Evolutionary conservation across 2,113 vertebrate genomes (phyloP).

Genomic region (Physeter macrocephalus): DNA sequence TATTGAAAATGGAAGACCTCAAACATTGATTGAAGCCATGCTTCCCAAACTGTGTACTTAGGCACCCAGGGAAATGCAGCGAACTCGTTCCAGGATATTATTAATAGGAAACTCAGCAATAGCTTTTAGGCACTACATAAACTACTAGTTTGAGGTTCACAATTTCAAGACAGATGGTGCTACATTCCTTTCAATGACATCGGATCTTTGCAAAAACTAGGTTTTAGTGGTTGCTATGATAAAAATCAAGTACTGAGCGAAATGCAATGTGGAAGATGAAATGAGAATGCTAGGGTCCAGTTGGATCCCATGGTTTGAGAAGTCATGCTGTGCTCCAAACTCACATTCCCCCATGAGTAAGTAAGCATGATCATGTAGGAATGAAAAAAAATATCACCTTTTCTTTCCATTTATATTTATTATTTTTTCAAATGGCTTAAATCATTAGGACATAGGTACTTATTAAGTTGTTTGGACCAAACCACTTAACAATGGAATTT

Average conservation of each 20-base stretch:
- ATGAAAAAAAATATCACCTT: neutral
- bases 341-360: accelerated
- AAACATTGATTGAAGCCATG: neutral
- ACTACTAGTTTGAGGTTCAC: neutral
- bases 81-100: too few relatives aligned
- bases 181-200: neutral
- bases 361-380: neutral
- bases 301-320: neutral
- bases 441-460: neutral
- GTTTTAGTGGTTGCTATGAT: neutral
- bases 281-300: neutral
- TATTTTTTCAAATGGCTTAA: neutral
- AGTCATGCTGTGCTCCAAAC: neutral
- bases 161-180: neutral
- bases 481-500: neutral
- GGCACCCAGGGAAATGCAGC: neutral
- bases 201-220: neutral
- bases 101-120: neutral
- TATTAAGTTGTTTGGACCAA: neutral
- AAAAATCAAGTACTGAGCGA: neutral
- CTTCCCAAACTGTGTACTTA: neutral
- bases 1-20: neutral
- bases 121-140: too few relatives aligned
- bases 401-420: neutral
- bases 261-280: neutral